Percentiles rank a stretch among this genome's conserved stretches.
Conservation (phyloP, 1,140 invertebrate genomes). For the Fopius arisanus region DNA sequence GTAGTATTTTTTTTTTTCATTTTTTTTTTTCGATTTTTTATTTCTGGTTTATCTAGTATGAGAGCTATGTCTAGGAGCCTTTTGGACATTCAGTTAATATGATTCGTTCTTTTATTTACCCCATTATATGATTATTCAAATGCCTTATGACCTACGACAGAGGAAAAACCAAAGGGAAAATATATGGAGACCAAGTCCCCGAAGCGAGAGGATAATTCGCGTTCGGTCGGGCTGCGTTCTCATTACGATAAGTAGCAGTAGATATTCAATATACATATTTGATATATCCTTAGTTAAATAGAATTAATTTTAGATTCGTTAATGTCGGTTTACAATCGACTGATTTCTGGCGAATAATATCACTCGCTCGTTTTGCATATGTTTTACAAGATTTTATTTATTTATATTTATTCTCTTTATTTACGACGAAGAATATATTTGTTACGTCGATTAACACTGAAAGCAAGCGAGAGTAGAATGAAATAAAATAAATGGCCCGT, state of each 20-base stretch:
- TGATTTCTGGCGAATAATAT: conserved; percentile 28
- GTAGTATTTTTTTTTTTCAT: too few species aligned
- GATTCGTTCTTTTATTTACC: conserved; percentile 16
- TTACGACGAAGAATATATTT: neutral
- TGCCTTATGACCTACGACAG: conserved; percentile 1
- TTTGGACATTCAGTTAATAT: conserved; percentile 16
- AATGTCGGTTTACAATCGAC: conserved; percentile 17
- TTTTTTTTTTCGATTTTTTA: neutral
- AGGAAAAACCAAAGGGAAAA: neutral
- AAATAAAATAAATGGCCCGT: conserved; percentile 10
- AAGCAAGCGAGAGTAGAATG: conserved; percentile 17
- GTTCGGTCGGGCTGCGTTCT: conserved; percentile 14
- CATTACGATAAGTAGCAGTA: conserved; percentile 7
- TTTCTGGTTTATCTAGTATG: neutral
- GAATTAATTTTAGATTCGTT: conserved; percentile 19
- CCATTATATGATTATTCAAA: conserved; percentile 21
- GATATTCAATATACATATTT: conserved; percentile 4
- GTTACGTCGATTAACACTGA: conserved; percentile 20
- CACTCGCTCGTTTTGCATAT: conserved; percentile 25
- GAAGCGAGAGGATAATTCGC: neutral
- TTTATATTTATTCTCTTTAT: conserved; percentile 20
- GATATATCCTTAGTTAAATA: conserved; percentile 13
- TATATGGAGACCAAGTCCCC: neutral
- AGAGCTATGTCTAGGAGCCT: conserved; percentile 11
- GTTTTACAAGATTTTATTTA: conserved; percentile 9